Percentiles rank a stretch among this genome's conserved stretches.
Conservation (phyloP, 2,797 vertebrate species). For the Schizopygopsis pylzovi region DNA sequence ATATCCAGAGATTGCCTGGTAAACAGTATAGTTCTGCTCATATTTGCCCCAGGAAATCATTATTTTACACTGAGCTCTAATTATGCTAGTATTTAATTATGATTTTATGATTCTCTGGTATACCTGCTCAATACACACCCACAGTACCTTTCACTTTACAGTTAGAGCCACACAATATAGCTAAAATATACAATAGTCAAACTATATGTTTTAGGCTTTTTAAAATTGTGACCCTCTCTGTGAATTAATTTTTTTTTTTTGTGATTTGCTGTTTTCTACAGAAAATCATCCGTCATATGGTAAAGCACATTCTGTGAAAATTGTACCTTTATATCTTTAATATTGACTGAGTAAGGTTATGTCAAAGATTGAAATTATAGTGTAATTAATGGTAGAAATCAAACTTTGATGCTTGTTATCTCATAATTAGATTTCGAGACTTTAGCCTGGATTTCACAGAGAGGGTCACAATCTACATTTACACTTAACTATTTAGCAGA, state of each 20-base stretch:
- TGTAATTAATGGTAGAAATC: too few relatives aligned
- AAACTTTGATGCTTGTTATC: too few relatives aligned
- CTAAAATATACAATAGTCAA: neutral
- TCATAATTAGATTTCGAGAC: too few relatives aligned
- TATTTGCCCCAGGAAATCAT: neutral
- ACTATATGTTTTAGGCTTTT: neutral
- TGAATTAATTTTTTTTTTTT: too few relatives aligned
- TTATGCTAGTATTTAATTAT: neutral
- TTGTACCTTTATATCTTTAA: too few relatives aligned
- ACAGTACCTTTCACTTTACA: neutral
- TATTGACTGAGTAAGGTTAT: too few relatives aligned
- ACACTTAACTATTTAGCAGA: neutral
- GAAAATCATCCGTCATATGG: too few relatives aligned
- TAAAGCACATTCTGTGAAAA: too few relatives aligned
- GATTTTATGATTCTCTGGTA: neutral
- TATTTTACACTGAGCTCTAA: neutral
- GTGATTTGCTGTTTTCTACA: too few relatives aligned
- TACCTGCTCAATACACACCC: neutral
- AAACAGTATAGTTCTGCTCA: neutral
- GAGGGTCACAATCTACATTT: neutral
- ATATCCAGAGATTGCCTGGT: neutral
- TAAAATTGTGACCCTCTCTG: too few relatives aligned
- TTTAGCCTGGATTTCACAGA: too few relatives aligned
- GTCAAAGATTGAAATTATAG: too few relatives aligned
- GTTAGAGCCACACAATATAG: neutral